These are phyloP conservation scores for Pocota personata DNA, from an alignment of 2,888 invertebrate genomes.

Conservation along the genomic window DNA sequence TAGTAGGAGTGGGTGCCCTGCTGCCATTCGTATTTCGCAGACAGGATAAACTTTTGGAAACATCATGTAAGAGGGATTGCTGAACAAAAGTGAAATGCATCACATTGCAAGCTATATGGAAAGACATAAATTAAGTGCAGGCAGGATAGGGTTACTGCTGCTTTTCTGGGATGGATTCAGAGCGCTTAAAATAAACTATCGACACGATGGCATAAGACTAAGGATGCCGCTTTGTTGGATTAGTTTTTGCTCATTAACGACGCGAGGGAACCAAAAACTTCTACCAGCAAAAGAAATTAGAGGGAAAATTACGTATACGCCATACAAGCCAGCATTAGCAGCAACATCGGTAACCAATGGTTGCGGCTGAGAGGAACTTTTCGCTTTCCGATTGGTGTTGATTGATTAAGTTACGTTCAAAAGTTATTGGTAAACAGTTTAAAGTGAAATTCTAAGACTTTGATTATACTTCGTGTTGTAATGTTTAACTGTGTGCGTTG, in stretches of 20 bases:
- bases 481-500: neutral
- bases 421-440: slow-evolving; percentile 50
- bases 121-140: slow-evolving; percentile 71
- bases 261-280: slow-evolving; percentile 66
- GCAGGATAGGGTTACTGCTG: slow-evolving; percentile 25
- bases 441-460: slow-evolving; percentile 26
- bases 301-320: slow-evolving; percentile 48
- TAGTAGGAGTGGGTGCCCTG: neutral
- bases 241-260: slow-evolving; percentile 82
- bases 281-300: slow-evolving; percentile 55
- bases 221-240: slow-evolving; percentile 64
- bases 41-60: slow-evolving; percentile 68
- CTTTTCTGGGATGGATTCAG: slow-evolving; percentile 49
- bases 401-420: slow-evolving; percentile 69
- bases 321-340: neutral
- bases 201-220: slow-evolving; percentile 52
- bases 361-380: slow-evolving; percentile 30
- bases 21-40: slow-evolving; percentile 21
- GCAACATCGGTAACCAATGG: neutral
- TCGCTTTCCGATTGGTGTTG: slow-evolving; percentile 61
- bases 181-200: slow-evolving; percentile 70
- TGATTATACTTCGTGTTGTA: slow-evolving; percentile 9
- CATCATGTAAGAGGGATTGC: slow-evolving; percentile 70
- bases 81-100: slow-evolving; percentile 67
- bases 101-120: slow-evolving; percentile 69